Conservation (phyloP, 2,113 vertebrate species). For the Amia ocellicauda region DNA sequence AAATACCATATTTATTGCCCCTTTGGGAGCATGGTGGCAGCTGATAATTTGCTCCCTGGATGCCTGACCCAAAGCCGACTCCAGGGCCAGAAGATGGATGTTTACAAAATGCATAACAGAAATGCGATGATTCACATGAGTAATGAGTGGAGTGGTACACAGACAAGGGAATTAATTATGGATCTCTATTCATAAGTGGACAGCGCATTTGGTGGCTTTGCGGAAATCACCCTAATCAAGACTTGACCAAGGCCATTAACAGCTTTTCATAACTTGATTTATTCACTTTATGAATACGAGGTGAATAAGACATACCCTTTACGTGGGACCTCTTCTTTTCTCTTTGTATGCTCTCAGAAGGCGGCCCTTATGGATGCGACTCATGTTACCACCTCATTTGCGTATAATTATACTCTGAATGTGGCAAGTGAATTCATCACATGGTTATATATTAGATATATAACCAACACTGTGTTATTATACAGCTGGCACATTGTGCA, state of each 20-base stretch:
- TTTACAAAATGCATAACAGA: conserved; percentile 33
- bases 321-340: no score
- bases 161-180: conserved; percentile 42
- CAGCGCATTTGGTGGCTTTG: conserved; percentile 8
- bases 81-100: conserved; percentile 46
- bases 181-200: conserved; percentile 10
- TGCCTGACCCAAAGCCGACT: conserved; percentile 51
- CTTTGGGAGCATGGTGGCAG: conserved; percentile 54
- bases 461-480: no score
- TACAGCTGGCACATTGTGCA: no score
- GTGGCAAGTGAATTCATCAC: no score
- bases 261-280: background rate
- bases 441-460: no score
- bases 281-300: background rate
- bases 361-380: no score
- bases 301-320: no score
- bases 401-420: no score
- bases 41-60: conserved; percentile 62
- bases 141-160: conserved; percentile 42
- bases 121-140: conserved; percentile 48
- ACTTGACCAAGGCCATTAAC: conserved; percentile 13
- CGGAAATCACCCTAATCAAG: background rate
- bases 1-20: conserved; percentile 69
- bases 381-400: no score
- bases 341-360: no score